Evolutionary conservation across 1,140 invertebrate species (phyloP), one percentile per base, ranked within the genome.

Genomic region (Diuraphis noxia): DNA sequence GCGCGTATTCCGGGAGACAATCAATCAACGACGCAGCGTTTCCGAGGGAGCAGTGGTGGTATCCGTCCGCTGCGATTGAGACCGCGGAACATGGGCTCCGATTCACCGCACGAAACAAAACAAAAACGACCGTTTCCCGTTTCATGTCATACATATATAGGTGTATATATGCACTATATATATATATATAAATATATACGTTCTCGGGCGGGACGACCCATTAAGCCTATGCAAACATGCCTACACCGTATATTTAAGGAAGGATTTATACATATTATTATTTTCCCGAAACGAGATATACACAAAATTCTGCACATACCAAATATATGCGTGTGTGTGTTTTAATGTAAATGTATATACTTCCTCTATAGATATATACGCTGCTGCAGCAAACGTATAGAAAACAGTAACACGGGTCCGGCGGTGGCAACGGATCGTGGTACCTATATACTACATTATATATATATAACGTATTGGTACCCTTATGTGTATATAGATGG

Each of bases 61-160:
- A 77, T 43, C 63, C 88, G 85, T 86, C 23, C 21, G n/a, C 43
- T 36, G 63, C 34, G 21, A 43, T 21, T 56, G 9, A 88, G 63
- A 82, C 77, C 89, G 89, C 89, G 34, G 40, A 91, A 91, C 72
- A 43, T 52, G 49, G 41, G 72, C 34, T 90, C 36, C 43, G n/a
- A 63, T 88, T 88, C 52, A 63, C 86, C 86, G 17, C 87, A 88
- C 52, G 36, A 63, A 89, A 77, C 89, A 36, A 46, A 81, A 91
- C 89, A 81, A 91, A 81, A 91, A 49, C 89, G 89, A 81, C 89
- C 88, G 88, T 90, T 90, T 79, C 40, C 43, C 82, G 82, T 85
- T 46, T 46, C 17, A 46, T 40, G 41, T 46, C 56, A 30, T 49
- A 49, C 46, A 19, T 49, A 19, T 49, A 43, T 13, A 46, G 43